These are phyloP conservation scores for Hirtodrosophila duncani DNA, from an alignment of 2,888 invertebrate genomes.

Conservation along the genomic window DNA sequence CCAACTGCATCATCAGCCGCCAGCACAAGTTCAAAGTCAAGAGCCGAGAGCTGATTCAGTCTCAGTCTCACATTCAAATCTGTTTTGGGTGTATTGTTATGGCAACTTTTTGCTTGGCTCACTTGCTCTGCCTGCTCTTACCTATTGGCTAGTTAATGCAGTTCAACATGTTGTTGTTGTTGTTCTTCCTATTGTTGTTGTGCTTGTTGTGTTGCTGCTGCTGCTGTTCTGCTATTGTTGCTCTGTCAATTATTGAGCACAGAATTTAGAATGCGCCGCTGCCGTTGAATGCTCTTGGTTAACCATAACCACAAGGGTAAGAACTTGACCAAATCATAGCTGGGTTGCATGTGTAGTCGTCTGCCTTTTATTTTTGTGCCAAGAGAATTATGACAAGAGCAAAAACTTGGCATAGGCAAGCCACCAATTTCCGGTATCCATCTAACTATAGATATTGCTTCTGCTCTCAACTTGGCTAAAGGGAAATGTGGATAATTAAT, in stretches of 20 bases:
- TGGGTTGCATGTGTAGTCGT: conserved; percentile 3
- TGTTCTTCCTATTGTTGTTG: conserved; percentile 11
- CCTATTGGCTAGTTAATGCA: conserved; percentile 50
- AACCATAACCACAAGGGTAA: conserved; percentile 51
- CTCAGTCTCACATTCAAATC: conserved; percentile 35
- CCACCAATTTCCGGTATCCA: conserved; percentile 62
- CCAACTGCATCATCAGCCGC: not conserved
- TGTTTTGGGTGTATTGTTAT: conserved; percentile 41
- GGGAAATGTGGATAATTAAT: conserved; percentile 28
- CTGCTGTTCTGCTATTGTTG: conserved; percentile 42
- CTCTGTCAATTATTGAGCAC: conserved; percentile 69
- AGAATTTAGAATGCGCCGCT: conserved; percentile 64
- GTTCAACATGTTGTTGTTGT: conserved; percentile 20
- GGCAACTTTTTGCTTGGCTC: conserved; percentile 21
- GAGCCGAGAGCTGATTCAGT: conserved; percentile 22
- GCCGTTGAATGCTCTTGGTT: conserved; percentile 33
- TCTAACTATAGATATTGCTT: conserved; percentile 24
- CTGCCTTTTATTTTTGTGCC: conserved; percentile 7
- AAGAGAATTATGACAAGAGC: conserved; percentile 47
- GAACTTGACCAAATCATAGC: conserved; percentile 55
- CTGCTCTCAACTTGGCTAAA: conserved; percentile 3
- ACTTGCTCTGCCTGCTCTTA: conserved; percentile 9
- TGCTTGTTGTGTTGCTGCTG: conserved; percentile 18
- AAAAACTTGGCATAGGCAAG: conserved; percentile 35
- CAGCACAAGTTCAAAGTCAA: conserved; percentile 42